Percentiles rank a stretch among this genome's conserved stretches.
These are phyloP conservation scores for Setophaga kirtlandii DNA, from an alignment of 2,113 vertebrate species.

Conservation along the genomic window DNA sequence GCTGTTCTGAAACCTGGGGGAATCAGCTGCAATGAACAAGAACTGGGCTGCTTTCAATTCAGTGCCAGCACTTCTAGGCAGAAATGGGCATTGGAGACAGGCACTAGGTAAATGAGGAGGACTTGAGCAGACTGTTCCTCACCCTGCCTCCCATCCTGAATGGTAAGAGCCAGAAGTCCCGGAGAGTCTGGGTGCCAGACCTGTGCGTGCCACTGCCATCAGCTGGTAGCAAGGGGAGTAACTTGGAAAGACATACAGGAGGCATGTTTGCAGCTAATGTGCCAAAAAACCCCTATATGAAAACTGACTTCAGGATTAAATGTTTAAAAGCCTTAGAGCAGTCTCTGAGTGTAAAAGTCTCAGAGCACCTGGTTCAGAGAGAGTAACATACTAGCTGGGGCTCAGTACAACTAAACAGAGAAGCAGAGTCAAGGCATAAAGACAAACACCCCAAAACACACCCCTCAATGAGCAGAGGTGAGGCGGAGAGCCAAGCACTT, in stretches of 20 bases:
- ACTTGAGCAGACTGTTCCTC: neutral
- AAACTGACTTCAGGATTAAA: neutral
- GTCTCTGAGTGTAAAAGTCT: neutral
- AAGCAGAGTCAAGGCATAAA: neutral
- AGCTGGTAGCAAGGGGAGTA: neutral
- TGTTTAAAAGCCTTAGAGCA: neutral
- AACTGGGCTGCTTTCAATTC: neutral
- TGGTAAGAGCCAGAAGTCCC: neutral
- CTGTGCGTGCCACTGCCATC: neutral
- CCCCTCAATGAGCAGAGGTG: fast-evolving
- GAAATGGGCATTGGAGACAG: neutral
- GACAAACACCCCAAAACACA: neutral
- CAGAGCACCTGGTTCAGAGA: neutral
- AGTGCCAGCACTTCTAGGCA: neutral
- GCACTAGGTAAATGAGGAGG: neutral
- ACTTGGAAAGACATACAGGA: neutral
- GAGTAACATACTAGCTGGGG: neutral
- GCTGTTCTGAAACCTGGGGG: conserved; percentile 35
- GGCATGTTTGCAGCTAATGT: neutral
- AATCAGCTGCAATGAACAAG: neutral
- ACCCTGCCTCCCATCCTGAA: neutral
- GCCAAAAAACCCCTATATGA: neutral
- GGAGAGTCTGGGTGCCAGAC: neutral
- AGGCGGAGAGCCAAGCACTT: neutral
- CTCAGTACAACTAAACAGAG: neutral